phyloP scores from a whole-genome alignment of 2,888 invertebrate species.

The Agelastica alni region DNA sequence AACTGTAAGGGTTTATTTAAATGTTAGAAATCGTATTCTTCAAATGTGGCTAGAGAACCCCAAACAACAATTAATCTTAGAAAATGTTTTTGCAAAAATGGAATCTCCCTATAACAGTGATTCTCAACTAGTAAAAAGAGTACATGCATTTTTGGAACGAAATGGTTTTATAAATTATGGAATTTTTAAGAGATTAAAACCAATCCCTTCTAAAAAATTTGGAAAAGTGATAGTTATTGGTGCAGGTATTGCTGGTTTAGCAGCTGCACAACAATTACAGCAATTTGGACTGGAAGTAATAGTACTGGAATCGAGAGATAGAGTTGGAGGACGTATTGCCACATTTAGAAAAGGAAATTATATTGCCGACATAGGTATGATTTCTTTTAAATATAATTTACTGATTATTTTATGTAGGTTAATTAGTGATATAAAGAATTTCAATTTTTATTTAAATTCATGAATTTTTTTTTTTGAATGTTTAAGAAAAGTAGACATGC shows the following conservation, averaged over 20 bases:
- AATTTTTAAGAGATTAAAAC: constrained; percentile 84
- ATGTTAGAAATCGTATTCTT: constrained; percentile 86
- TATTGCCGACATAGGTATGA: constrained; percentile 16
- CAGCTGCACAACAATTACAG: constrained; percentile 91
- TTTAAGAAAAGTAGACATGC: too few species aligned
- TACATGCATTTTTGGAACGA: constrained; percentile 90
- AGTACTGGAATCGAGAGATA: constrained; percentile 83
- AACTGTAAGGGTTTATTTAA: constrained; percentile 70
- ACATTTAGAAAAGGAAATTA: constrained; percentile 87
- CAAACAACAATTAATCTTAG: constrained; percentile 84
- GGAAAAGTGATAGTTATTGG: constrained; percentile 70
- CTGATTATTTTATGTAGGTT: too few species aligned
- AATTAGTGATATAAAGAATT: too few species aligned
- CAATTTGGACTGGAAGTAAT: constrained; percentile 96
- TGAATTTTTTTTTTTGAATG: too few species aligned
- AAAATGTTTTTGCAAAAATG: constrained; percentile 79
- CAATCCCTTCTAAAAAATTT: constrained; percentile 67
- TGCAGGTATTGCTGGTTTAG: constrained; percentile 90
- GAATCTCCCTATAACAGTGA: constrained; percentile 94
- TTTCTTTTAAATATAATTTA: too few species aligned
- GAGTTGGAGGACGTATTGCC: constrained; percentile 95
- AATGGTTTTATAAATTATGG: constrained; percentile 99
- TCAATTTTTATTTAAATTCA: too few species aligned
- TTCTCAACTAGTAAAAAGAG: constrained; percentile 76
- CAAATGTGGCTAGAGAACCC: constrained; percentile 97